Percentiles rank a stretch among this genome's conserved stretches.
These are phyloP conservation scores for Muscina levida DNA, from an alignment of 2,888 invertebrate species.

Conservation along the genomic window DNA sequence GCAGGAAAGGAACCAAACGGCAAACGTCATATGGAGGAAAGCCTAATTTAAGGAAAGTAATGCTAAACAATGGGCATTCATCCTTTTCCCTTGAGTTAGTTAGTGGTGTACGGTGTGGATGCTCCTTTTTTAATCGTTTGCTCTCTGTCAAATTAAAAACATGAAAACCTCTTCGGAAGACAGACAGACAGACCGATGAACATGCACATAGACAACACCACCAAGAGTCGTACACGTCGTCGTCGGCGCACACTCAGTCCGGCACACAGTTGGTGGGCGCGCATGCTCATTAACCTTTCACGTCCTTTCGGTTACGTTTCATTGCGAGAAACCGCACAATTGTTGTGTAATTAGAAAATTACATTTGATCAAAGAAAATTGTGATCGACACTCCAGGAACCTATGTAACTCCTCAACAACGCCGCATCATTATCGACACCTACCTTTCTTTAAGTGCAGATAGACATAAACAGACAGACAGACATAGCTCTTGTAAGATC, in stretches of 20 bases:
- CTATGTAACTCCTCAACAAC: neutral
- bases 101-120: conserved; percentile 24
- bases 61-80: neutral
- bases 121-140: conserved; percentile 57
- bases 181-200: neutral
- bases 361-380: conserved; percentile 52
- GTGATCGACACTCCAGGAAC: neutral
- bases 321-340: conserved; percentile 56
- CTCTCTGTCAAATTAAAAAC: conserved; percentile 59
- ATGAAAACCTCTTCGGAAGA: conserved; percentile 32
- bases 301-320: conserved; percentile 45
- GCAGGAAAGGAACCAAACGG: neutral
- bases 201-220: neutral
- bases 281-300: conserved; percentile 58
- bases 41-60: conserved; percentile 50
- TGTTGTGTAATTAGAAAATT: conserved; percentile 60
- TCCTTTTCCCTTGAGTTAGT: neutral
- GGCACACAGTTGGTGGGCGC: conserved; percentile 57
- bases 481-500: conserved; percentile 11
- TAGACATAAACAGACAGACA: too few relatives aligned
- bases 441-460: neutral
- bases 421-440: conserved; percentile 10
- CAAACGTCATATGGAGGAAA: conserved; percentile 48
- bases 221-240: neutral
- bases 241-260: neutral